Evolutionary conservation across 2,113 vertebrate species (phyloP).

Genomic region (Dicaeum eximium): DNA sequence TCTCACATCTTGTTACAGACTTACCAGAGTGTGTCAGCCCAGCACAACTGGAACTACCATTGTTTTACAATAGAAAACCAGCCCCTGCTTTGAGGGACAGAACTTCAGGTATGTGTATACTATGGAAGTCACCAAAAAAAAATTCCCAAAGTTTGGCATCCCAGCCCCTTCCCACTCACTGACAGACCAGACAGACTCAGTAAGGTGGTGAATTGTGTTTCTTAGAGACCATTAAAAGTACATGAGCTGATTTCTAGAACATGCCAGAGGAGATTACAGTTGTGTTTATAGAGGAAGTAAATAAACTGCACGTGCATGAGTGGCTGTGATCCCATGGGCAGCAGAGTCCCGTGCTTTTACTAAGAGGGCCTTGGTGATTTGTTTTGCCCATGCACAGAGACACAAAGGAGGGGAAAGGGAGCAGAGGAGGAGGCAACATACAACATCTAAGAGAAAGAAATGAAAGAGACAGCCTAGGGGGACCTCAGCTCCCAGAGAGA

Average conservation of each 20-base stretch:
- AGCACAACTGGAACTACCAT: not conserved
- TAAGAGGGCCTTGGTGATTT: constrained; percentile 19
- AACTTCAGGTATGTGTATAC: not conserved
- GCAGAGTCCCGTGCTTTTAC: constrained; percentile 20
- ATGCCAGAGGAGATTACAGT: constrained; percentile 45
- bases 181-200: constrained; percentile 47
- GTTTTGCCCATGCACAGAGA: constrained; percentile 49
- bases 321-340: constrained; percentile 3
- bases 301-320: constrained; percentile 15
- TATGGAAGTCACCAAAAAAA: not conserved
- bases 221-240: constrained; percentile 51
- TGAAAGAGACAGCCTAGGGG: constrained; percentile 20
- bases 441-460: constrained; percentile 27
- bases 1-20: not conserved
- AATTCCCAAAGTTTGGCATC: not conserved
- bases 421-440: not conserved
- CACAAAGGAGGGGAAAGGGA: not conserved
- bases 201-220: constrained; percentile 35
- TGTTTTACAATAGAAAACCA: not conserved
- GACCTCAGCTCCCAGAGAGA: not conserved
- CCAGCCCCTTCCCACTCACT: not conserved
- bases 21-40: not conserved
- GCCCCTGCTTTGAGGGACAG: not conserved
- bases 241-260: constrained; percentile 40
- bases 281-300: constrained; percentile 11